Evolutionary conservation across 2,888 invertebrate genomes (phyloP), one percentile per base, ranked within the genome.

Genomic region (Micoletzkya japonica): DNA sequence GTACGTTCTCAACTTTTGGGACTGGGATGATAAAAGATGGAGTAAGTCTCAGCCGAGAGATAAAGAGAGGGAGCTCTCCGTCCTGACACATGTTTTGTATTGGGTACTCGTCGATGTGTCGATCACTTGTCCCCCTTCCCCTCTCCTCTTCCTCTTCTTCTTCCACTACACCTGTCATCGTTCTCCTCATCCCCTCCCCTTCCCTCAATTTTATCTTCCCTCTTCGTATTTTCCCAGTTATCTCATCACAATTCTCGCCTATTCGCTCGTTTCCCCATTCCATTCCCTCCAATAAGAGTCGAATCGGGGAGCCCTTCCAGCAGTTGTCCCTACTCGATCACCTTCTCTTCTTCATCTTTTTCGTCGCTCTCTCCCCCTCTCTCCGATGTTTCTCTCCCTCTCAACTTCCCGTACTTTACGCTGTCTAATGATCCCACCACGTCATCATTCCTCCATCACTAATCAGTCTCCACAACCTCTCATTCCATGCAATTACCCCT

Each of bases 361-460:
- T 26, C 39, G 28, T 39, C 39, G 26, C 59, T 3, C 37, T 28
- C 37, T 28, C 28, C n/a, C n/a, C n/a, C n/a, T n/a, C n/a, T n/a
- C 24, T 39, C 37, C 44, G 44, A 59, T 59, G 37, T 39, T 59
- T 37, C 37, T 59, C 44, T 39, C 59, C 44, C 59, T 39, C 10
- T 37, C 37, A 59, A 59, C 59, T 59, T 39, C 17, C 17, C 39
- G 39, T 30, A 37, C 44, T 39, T 24, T 37, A 24, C 39, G 39
- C 44, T 59, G 59, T 59, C 59, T 39, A 39, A 39, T 59, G 34
- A 37, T 39, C 17, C 17, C 39, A 17, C 59, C 4, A 14, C 39
- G 24, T 37, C 39, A 10, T 39, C 39, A 4, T 39, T 39, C n/a
- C 37, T 26, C 39, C 39, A n/a, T n/a, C n/a, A n/a, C n/a, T n/a